Percentiles rank a stretch among this genome's conserved stretches.
These are phyloP conservation scores for Oasisia sp. DNA, from an alignment of 2,888 invertebrate species.

Conservation along the genomic window DNA sequence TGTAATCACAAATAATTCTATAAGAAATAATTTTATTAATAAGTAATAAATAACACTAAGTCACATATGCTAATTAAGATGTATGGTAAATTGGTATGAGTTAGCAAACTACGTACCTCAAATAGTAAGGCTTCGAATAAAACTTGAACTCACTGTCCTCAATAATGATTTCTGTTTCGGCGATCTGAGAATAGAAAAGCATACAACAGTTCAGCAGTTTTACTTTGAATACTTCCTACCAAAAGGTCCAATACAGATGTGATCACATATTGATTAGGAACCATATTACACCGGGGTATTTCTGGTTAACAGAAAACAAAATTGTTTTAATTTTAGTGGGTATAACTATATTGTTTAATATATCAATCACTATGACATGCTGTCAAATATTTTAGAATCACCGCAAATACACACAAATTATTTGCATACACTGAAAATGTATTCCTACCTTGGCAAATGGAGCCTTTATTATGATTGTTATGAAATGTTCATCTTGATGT, in stretches of 20 bases:
- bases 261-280: background rate
- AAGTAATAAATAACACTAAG: no score
- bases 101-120: slow-evolving; percentile 70
- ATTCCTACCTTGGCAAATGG: slow-evolving; percentile 76
- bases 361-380: background rate
- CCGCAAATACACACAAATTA: background rate
- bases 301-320: background rate
- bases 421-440: background rate
- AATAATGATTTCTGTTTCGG: slow-evolving; percentile 81
- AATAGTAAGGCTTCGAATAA: slow-evolving; percentile 84
- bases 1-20: no score
- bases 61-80: no score
- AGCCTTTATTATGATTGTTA: slow-evolving; percentile 80
- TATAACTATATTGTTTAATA: background rate
- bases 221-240: background rate
- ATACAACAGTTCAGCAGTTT: slow-evolving; percentile 13
- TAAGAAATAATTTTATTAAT: no score
- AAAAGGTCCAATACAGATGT: background rate
- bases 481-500: slow-evolving; percentile 76
- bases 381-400: background rate
- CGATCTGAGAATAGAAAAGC: slow-evolving; percentile 65
- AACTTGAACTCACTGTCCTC: slow-evolving; percentile 82
- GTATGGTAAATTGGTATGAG: background rate
- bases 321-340: background rate
- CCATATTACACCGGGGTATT: background rate